These are phyloP conservation scores for Heterodera filipjevi DNA, from an alignment of 2,888 invertebrate genomes.

Conservation along the genomic window DNA sequence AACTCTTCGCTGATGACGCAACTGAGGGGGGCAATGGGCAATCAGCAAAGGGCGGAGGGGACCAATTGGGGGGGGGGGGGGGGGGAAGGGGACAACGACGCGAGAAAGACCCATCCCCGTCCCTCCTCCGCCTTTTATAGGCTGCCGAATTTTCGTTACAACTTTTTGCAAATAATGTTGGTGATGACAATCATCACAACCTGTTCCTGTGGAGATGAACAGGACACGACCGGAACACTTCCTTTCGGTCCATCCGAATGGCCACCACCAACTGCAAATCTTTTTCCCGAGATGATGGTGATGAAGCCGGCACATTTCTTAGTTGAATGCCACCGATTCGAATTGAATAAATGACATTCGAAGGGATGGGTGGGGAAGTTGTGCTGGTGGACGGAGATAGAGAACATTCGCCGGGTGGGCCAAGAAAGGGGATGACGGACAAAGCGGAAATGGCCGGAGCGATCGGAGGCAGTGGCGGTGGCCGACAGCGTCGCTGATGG, in stretches of 20 bases:
- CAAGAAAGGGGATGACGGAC: not conserved
- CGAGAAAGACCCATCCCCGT: too few relatives aligned
- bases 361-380: not conserved
- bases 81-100: too few relatives aligned
- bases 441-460: not conserved
- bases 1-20: slow-evolving; percentile 30
- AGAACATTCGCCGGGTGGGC: not conserved
- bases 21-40: slow-evolving; percentile 5
- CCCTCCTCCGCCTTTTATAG: too few relatives aligned
- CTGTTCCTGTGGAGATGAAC: slow-evolving; percentile 25
- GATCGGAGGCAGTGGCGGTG: slow-evolving; percentile 13
- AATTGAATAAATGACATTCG: not conserved
- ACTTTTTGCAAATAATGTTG: not conserved
- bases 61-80: not conserved
- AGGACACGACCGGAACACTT: slow-evolving; percentile 27
- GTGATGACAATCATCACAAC: not conserved
- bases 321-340: slow-evolving; percentile 10
- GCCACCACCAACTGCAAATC: slow-evolving; percentile 22
- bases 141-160: not conserved
- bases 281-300: not conserved
- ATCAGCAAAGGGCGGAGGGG: not conserved
- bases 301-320: not conserved
- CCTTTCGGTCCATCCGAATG: slow-evolving; percentile 28
- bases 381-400: not conserved
- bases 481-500: not conserved